phyloP scores from a whole-genome alignment of 2,113 vertebrate species.

The Podarcis muralis region DNA sequence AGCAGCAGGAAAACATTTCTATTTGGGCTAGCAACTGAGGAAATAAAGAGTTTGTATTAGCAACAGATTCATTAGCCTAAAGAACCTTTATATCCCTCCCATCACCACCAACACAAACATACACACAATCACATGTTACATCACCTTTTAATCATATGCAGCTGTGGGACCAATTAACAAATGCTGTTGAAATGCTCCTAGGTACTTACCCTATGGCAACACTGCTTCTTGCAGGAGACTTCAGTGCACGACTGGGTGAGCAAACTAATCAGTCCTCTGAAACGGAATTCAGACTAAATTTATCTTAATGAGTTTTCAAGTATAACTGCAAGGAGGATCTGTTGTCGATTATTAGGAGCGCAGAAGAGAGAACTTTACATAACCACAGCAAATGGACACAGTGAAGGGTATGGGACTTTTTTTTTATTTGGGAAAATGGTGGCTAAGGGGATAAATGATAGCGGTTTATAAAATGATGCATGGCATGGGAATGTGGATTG shows the following conservation, averaged over 20 bases:
- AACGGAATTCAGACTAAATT: background rate
- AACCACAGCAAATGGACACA: background rate
- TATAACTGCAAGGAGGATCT: background rate
- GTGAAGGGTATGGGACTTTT: background rate
- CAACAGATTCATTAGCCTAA: background rate
- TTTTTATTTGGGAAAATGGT: background rate
- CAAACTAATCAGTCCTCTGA: background rate
- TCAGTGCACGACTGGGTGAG: background rate
- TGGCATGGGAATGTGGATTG: background rate
- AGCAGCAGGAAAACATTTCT: background rate
- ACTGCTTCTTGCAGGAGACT: background rate
- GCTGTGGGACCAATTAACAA: conserved; percentile 25
- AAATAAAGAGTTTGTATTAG: background rate
- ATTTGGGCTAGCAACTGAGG: background rate
- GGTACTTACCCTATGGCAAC: background rate
- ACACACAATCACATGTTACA: background rate
- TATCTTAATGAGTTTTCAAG: background rate
- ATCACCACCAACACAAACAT: background rate
- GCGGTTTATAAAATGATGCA: background rate
- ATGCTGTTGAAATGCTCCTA: background rate
- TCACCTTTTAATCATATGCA: background rate
- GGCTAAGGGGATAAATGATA: background rate
- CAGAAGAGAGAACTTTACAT: background rate
- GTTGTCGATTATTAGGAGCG: background rate
- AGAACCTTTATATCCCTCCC: background rate